phyloP scores from a whole-genome alignment of 2,888 invertebrate genomes.

The Dendrolimus houi region DNA sequence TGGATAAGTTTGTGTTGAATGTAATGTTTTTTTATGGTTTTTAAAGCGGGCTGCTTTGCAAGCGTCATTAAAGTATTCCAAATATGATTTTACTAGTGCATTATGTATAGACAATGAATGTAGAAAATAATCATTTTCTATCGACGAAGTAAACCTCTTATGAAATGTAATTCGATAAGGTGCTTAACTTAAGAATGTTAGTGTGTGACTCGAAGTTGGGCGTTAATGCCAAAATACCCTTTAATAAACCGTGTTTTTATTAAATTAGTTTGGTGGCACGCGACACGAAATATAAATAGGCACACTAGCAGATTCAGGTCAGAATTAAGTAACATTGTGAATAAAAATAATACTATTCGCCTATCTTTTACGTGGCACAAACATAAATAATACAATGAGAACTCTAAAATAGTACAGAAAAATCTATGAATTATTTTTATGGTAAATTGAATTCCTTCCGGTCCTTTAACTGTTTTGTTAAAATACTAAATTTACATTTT shows the following conservation, averaged over 20 bases:
- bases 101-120: neutral
- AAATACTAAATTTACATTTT: too few relatives aligned
- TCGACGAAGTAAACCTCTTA: constrained; percentile 17
- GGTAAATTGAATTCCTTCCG: too few relatives aligned
- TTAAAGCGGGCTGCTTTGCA: too few relatives aligned
- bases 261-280: constrained; percentile 66
- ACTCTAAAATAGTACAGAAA: too few relatives aligned
- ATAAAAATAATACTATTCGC: neutral
- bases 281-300: constrained; percentile 52
- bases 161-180: constrained; percentile 37
- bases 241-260: constrained; percentile 66
- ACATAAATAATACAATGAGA: neutral
- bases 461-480: too few relatives aligned
- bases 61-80: too few relatives aligned
- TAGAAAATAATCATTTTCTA: neutral
- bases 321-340: constrained; percentile 19
- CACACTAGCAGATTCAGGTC: constrained; percentile 46
- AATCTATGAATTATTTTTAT: too few relatives aligned
- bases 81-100: too few relatives aligned
- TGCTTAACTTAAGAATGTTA: constrained; percentile 40
- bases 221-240: constrained; percentile 63
- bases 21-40: too few relatives aligned
- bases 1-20: too few relatives aligned
- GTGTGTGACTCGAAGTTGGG: constrained; percentile 37
- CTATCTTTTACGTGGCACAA: neutral